Evolutionary conservation across 2,888 invertebrate species (phyloP), one percentile per base, ranked within the genome.

Genomic region (Listrodromus nycthemerus): DNA sequence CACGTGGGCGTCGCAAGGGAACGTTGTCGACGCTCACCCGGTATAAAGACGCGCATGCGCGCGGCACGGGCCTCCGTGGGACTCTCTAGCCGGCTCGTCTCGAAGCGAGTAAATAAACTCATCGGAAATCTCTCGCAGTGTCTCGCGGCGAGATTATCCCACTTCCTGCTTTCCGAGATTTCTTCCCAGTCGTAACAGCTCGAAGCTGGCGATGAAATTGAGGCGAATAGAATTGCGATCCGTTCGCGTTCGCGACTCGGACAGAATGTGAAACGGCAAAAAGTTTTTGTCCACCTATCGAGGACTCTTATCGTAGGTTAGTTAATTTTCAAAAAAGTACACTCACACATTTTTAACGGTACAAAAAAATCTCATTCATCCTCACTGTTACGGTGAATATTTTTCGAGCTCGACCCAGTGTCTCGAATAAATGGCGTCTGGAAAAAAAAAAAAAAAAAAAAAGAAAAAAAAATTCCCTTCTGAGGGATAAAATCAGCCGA

Each of bases 1-100:
- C 87, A 87, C 86, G 89, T 89, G 85, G 88, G 87, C 80, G 89
- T 76, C 63, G 52, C n/a, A 30, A 63, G 45, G 61, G 78, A 78
- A 63, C 61, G 77, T 73, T 77, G 67, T 80, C 41, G 50, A 30
- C 45, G 65, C 66, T 21, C 10, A 41, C 41, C 13, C 41, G 41
- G 41, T 41, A 41, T 41, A 41, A 41, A 0, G 13, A 13, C 41
- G 41, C 41, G 41, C 41, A 41, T 41, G 41, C 55, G 55, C 21
- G 55, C 55, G 52, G 21, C 19, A 30, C 33, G 73, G 30, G 73
- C 48, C 48, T n/a, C 10, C 8, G 73, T 61, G 61, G 63, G 63
- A 73, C 27, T 73, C 21, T 33, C 61, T 41, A n/a, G 55, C 27
- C 21, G 19, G 33, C 65, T n/a, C 55, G 55, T 77, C 27, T 30